phyloP scores from a whole-genome alignment of 2,113 vertebrate genomes.

The Vidua chalybeata region DNA sequence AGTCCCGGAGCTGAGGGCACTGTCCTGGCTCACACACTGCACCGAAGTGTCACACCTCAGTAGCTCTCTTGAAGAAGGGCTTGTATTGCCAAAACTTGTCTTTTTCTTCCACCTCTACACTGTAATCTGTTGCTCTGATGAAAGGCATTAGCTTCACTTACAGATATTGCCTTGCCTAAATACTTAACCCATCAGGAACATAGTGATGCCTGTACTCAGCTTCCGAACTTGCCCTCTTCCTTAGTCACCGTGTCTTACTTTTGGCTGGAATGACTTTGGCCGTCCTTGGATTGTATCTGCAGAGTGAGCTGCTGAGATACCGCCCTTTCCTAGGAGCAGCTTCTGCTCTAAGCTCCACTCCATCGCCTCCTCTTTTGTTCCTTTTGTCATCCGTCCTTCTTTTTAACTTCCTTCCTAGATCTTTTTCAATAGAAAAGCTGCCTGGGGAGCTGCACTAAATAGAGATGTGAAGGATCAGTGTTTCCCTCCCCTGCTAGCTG shows the following conservation, averaged over 20 bases:
- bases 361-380: neutral
- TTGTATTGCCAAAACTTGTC: neutral
- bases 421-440: slow-evolving; percentile 41
- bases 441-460: slow-evolving; percentile 62
- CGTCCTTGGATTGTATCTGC: neutral
- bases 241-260: neutral
- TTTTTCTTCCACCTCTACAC: neutral
- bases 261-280: slow-evolving; percentile 17
- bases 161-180: neutral
- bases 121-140: neutral
- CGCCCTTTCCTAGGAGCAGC: neutral
- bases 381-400: neutral
- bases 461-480: slow-evolving; percentile 33
- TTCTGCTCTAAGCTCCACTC: neutral
- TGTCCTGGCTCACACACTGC: neutral
- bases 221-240: neutral
- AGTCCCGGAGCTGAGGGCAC: neutral
- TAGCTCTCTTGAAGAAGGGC: neutral
- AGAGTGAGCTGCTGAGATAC: neutral
- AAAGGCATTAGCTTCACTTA: neutral
- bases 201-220: accelerated
- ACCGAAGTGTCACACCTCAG: neutral
- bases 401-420: slow-evolving; percentile 65
- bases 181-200: neutral
- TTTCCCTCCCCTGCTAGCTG: slow-evolving; percentile 27